Percentiles rank a stretch among this genome's conserved stretches.
Conservation (phyloP, 2,888 invertebrate species). For the Allolobophora icterica region DNA sequence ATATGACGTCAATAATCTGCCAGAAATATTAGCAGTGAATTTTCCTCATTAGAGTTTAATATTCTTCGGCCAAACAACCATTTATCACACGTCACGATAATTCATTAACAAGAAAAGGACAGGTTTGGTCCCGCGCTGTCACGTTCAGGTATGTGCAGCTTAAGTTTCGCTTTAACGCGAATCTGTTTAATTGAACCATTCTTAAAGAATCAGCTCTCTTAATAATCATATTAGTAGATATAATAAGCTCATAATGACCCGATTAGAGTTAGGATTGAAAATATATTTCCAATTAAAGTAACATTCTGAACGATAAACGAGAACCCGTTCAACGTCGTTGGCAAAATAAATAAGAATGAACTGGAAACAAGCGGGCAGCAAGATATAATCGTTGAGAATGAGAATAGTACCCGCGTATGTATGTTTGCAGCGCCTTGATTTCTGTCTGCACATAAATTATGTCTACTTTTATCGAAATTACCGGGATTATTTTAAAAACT, state of each 20-base stretch:
- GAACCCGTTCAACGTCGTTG: background rate
- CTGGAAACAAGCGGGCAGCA: background rate
- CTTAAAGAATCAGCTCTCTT: background rate
- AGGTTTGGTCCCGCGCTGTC: background rate
- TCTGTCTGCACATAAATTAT: too few species aligned
- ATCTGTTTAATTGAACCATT: background rate
- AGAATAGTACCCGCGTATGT: too few species aligned
- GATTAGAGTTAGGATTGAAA: background rate
- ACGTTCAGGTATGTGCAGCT: background rate
- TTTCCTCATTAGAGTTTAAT: background rate
- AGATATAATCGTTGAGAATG: too few species aligned
- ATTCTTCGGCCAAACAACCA: background rate
- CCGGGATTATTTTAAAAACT: too few species aligned
- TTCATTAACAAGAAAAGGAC: background rate
- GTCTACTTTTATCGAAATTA: too few species aligned
- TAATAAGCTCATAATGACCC: background rate
- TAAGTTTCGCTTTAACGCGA: background rate
- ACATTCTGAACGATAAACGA: background rate
- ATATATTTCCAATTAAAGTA: background rate
- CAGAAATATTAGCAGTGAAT: too few species aligned
- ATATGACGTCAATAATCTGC: background rate
- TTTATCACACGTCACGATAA: background rate
- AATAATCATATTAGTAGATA: background rate
- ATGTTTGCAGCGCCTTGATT: too few species aligned
- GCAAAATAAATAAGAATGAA: background rate